Conservation (phyloP, 1,140 invertebrate genomes). For the Platorchestia sp. region DNA sequence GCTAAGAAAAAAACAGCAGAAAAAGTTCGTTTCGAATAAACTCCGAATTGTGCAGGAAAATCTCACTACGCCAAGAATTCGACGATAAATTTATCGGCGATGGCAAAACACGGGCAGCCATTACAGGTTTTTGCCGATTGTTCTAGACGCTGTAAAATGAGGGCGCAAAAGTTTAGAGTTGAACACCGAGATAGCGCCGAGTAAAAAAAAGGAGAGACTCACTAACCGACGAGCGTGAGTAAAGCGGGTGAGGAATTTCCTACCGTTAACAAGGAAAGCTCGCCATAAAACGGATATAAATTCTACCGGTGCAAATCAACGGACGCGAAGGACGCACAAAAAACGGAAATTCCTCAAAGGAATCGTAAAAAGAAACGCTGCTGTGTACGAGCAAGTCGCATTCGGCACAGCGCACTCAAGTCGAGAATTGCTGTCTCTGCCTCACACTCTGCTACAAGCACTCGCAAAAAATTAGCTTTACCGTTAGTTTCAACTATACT, state of each 20-base stretch:
- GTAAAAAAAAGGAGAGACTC: constrained; percentile 10
- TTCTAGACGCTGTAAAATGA: constrained; percentile 50
- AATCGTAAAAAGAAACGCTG: neutral
- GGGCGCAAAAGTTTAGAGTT: constrained; percentile 37
- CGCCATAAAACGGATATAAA: constrained; percentile 51
- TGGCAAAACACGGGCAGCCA: constrained; percentile 50
- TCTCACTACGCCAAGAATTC: constrained; percentile 49
- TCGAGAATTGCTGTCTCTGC: neutral
- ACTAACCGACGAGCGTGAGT: constrained; percentile 16
- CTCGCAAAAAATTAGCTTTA: neutral
- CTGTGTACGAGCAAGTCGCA: neutral
- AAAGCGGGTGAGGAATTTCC: constrained; percentile 40
- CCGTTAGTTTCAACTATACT: neutral
- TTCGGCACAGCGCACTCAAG: neutral
- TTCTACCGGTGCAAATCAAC: constrained; percentile 13
- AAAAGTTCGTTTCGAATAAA: neutral
- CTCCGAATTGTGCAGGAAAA: neutral
- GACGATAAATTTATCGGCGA: constrained; percentile 47
- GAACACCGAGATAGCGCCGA: constrained; percentile 46
- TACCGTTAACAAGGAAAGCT: constrained; percentile 33
- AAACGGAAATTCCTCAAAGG: neutral
- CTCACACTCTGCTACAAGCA: neutral
- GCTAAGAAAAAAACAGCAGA: neutral
- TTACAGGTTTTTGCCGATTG: constrained; percentile 53
- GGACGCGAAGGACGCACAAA: constrained; percentile 5